These are phyloP conservation scores for Salarias fasciatus DNA, from an alignment of 2,797 vertebrate genomes.

Conservation along the genomic window DNA sequence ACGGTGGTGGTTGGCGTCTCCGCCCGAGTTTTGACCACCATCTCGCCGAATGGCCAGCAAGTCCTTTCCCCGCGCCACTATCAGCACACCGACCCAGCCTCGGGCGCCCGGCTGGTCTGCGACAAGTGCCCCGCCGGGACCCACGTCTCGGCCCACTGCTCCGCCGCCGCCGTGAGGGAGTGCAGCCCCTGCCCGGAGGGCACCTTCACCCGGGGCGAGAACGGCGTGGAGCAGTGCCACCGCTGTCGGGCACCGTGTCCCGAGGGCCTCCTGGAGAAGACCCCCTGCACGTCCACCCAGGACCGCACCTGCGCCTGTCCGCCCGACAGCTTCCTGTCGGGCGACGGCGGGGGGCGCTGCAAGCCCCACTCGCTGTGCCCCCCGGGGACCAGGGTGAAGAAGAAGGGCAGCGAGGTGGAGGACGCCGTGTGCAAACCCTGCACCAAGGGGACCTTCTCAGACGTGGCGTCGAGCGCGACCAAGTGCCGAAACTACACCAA, in stretches of 20 bases:
- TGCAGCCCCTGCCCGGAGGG: conserved; percentile 88
- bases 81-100: conserved; percentile 83
- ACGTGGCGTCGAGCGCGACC: conserved; percentile 83
- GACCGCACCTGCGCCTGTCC: conserved; percentile 92
- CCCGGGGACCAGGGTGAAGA: conserved; percentile 89
- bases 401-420: conserved; percentile 87
- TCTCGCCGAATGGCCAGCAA: conserved; percentile 70
- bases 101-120: conserved; percentile 87
- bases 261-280: conserved; percentile 85
- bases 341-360: conserved; percentile 72
- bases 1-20: conserved; percentile 78
- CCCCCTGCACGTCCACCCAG: conserved; percentile 85
- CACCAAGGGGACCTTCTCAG: conserved; percentile 90
- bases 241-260: conserved; percentile 86
- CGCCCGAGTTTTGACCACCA: conserved; percentile 77
- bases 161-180: conserved; percentile 84
- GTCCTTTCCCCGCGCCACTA: conserved; percentile 86
- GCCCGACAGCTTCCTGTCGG: conserved; percentile 78
- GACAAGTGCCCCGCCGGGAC: conserved; percentile 97
- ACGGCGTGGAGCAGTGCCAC: conserved; percentile 92
- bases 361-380: conserved; percentile 86
- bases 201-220: conserved; percentile 92
- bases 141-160: conserved; percentile 91
- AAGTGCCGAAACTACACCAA: conserved; percentile 89
- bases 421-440: conserved; percentile 91